Evolutionary conservation across 2,113 vertebrate species (phyloP), one percentile per base, ranked within the genome.

Genomic region (Cacatua alba): DNA sequence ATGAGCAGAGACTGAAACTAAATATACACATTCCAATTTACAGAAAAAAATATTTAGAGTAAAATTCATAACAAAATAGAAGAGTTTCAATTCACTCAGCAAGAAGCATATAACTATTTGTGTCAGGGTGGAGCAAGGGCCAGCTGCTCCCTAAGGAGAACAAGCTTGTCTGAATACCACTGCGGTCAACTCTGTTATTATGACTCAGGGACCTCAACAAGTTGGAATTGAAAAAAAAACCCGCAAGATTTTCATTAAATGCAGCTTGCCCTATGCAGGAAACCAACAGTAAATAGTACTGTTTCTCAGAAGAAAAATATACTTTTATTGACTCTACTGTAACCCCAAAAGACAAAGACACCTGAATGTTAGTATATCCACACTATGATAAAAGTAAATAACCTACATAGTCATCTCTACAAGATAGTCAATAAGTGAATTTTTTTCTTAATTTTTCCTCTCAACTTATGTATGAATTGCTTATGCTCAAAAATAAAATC

Each of bases 81-180:
- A 49, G 15, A 48, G 11, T 44, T 70, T 79, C 33, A 65, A 25
- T 90, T 70, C 3, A 17, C 9, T 62, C 37, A 43, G 44, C 25
- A 82, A 35, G 44, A 77, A 84, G 7, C 8, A 25, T 17, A 71
- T 13, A 31, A 37, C 18, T 62, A 8, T 12, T 51, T 89, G 25
- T 35, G 8, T 69, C 17, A 39, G 6, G 2, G 8, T 26, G 33
- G 11, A 48, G 3, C 2, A 2, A 48, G 10, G 6, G 19, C 8
- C 5, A 37, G 17, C 5, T 85, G 7, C 31, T 63, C 16, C 6
- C 2, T 24, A 28, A 82, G 18, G 6, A 65, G 4, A 37, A 8
- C 3, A 69, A 65, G 7, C 4, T 62, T 33, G 2, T 31, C 41
- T 87, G 49, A 91, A 51, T 52, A 51, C 2, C 2, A 1, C 26